phyloP scores from a whole-genome alignment of 1,140 invertebrate species.

The Arion vulgaris region DNA sequence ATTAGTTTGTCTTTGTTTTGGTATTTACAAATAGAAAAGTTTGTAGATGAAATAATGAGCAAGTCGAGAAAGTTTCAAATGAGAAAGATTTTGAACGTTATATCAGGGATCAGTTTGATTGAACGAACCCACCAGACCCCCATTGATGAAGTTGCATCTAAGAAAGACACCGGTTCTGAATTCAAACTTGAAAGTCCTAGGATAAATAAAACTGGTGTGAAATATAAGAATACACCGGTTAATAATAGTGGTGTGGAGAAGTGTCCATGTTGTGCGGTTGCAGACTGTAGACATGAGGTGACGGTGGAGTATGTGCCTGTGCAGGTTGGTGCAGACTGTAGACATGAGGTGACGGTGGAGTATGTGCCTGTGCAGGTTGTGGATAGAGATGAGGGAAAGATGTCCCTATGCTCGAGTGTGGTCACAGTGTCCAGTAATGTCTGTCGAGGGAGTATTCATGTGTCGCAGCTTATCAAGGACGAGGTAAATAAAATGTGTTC shows the following conservation, averaged over 20 bases:
- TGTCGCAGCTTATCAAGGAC: background rate
- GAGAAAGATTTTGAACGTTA: constrained; percentile 12
- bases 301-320: background rate
- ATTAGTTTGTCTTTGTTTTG: too few relatives aligned
- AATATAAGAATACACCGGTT: background rate
- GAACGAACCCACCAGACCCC: too few relatives aligned
- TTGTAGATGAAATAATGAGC: background rate
- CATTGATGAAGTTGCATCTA: background rate
- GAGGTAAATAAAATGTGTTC: background rate
- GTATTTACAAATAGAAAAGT: too few relatives aligned
- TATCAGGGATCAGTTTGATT: constrained; percentile 13
- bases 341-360: background rate
- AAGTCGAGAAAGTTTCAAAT: background rate
- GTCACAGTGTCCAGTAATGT: background rate
- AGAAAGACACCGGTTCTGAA: background rate
- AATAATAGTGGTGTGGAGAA: background rate
- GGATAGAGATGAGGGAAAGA: background rate
- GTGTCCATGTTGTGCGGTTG: background rate
- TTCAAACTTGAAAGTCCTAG: background rate
- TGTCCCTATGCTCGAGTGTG: background rate
- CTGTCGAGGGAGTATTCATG: background rate
- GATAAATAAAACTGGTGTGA: background rate
- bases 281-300: background rate
- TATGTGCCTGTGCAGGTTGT: background rate
- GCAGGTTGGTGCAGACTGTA: background rate